Evolutionary conservation across 2,888 invertebrate species (phyloP).

Genomic region (Leptogaster cylindrica): DNA sequence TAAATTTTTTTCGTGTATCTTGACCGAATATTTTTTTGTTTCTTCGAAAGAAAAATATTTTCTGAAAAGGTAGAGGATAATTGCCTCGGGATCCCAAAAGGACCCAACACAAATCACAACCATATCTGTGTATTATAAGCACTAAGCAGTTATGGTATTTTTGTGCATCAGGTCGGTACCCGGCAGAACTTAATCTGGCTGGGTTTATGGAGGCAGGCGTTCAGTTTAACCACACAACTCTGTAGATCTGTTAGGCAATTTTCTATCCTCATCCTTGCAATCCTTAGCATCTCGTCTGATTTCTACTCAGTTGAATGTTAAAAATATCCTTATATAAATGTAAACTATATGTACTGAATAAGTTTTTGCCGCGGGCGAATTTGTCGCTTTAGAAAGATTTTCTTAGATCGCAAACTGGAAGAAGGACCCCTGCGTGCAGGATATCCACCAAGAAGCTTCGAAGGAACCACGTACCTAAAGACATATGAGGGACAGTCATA

Average conservation of each 20-base stretch:
- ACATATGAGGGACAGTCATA: conserved; percentile 44
- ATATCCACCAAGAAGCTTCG: not conserved
- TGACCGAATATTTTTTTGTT: conserved; percentile 5
- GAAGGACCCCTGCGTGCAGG: not conserved
- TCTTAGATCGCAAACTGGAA: not conserved
- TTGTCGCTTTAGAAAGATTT: not conserved
- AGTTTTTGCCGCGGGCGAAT: conserved; percentile 35
- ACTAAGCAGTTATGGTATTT: conserved; percentile 46
- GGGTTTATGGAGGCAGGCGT: not conserved
- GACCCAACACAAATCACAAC: conserved; percentile 41
- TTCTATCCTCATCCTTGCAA: not conserved
- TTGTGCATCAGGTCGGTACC: conserved; percentile 37
- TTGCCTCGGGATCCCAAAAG: conserved; percentile 3
- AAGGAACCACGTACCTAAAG: conserved; percentile 27
- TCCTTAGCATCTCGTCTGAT: conserved; percentile 37
- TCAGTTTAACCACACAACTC: conserved; percentile 14
- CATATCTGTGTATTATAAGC: conserved; percentile 43
- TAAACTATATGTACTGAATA: conserved; percentile 40
- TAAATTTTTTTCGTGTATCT: conserved; percentile 16
- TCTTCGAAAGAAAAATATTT: conserved; percentile 11
- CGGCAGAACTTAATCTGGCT: conserved; percentile 41
- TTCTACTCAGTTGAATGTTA: conserved; percentile 26
- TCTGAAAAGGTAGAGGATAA: conserved; percentile 23
- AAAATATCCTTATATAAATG: conserved; percentile 41
- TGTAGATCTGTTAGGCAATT: not conserved